A percentile compares a stretch with the other conserved stretches of the same genome.
Evolutionary conservation across 2,797 vertebrate species (phyloP).

Genomic region (Smutsia temminckii): DNA sequence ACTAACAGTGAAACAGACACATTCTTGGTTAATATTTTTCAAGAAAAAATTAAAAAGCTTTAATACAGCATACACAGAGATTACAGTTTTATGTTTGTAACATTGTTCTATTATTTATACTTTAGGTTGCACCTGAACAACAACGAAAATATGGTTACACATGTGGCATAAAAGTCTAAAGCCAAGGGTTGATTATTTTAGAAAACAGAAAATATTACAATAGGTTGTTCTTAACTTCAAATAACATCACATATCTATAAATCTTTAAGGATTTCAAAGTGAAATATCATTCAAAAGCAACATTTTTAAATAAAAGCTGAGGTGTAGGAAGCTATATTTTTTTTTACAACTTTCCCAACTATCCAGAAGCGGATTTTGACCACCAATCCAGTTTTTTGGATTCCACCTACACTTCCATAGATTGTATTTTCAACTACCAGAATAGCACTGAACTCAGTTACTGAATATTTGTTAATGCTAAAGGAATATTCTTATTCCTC

Average conservation of each 20-base stretch:
- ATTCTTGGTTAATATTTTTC: not conserved
- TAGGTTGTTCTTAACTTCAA: not conserved
- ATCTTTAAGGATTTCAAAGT: not conserved
- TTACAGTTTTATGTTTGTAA: not conserved
- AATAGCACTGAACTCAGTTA: not conserved
- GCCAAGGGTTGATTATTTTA: not conserved
- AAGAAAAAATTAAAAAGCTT: not conserved
- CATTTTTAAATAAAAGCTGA: not conserved
- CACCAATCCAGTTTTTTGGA: not conserved
- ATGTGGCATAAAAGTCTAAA: not conserved
- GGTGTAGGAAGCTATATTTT: not conserved
- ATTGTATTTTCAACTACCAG: not conserved
- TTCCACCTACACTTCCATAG: not conserved
- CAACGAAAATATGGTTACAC: not conserved
- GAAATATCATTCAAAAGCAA: not conserved
- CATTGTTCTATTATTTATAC: not conserved
- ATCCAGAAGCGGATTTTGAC: not conserved
- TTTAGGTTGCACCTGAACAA: not conserved
- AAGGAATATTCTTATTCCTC: not conserved
- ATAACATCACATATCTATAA: not conserved
- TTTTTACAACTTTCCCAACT: not conserved
- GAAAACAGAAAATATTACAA: not conserved
- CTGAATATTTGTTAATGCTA: not conserved
- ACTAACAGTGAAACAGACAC: not conserved
- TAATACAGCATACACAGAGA: not conserved